Evolutionary conservation across 2,888 invertebrate genomes (phyloP).

Genomic region (Himalopsyche kuldschensis): DNA sequence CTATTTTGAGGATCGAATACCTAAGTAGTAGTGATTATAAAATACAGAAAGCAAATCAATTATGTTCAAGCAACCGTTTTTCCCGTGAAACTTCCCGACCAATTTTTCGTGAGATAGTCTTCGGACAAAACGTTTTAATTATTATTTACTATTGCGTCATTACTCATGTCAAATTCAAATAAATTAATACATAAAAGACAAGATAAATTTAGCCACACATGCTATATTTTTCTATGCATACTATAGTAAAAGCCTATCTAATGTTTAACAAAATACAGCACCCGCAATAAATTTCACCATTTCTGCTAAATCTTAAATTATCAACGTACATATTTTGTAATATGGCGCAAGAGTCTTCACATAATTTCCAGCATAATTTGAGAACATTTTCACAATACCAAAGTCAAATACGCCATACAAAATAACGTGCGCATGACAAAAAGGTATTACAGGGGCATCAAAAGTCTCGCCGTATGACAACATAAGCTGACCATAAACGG

Average conservation of each 20-base stretch:
- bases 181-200: too few relatives aligned
- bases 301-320: not conserved
- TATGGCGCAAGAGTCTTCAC: not conserved
- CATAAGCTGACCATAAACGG: slow-evolving; percentile 6
- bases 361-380: not conserved
- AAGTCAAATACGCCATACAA: not conserved
- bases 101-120: too few relatives aligned
- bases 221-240: too few relatives aligned
- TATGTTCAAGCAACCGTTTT: too few relatives aligned
- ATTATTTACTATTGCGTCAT: too few relatives aligned
- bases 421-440: slow-evolving; percentile 11
- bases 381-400: not conserved
- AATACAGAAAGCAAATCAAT: too few relatives aligned
- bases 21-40: too few relatives aligned
- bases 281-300: not conserved
- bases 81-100: too few relatives aligned
- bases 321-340: not conserved
- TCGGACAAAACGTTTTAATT: too few relatives aligned
- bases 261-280: not conserved
- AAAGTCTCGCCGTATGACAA: not conserved
- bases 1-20: too few relatives aligned
- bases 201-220: too few relatives aligned
- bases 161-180: too few relatives aligned
- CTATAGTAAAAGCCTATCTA: not conserved
- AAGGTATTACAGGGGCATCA: slow-evolving; percentile 5